Conservation (phyloP, 1,140 invertebrate species). For the Sipha flava region DNA sequence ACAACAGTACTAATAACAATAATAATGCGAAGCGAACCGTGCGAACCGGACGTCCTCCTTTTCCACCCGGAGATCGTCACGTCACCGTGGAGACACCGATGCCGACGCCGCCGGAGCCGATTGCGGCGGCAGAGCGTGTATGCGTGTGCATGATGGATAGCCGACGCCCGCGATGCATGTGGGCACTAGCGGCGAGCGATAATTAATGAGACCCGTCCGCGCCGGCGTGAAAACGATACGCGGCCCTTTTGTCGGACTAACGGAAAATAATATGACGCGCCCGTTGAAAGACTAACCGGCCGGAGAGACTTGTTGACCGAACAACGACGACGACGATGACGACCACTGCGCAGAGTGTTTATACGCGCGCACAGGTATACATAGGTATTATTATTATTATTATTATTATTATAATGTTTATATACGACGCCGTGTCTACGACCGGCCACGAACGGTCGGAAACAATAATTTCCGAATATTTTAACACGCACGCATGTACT, state of each 20-base stretch:
- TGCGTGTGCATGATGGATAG: neutral
- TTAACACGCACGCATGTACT: neutral
- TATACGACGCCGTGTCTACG: neutral
- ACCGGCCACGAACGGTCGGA: neutral
- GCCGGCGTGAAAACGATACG: neutral
- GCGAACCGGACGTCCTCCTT: neutral
- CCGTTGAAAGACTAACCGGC: neutral
- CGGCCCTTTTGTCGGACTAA: neutral
- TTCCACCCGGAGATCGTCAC: neutral
- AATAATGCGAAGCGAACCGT: neutral
- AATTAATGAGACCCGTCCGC: neutral
- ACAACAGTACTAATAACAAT: too few species aligned
- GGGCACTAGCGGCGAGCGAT: neutral
- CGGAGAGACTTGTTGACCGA: neutral
- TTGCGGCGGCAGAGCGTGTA: neutral
- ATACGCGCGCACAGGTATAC: neutral
- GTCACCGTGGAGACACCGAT: too few species aligned
- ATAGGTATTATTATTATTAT: neutral
- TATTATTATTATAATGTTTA: neutral
- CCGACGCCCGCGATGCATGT: too few species aligned
- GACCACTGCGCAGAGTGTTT: neutral
- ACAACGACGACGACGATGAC: too few species aligned
- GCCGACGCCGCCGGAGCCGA: neutral
- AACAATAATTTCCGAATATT: constrained; percentile 27
- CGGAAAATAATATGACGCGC: neutral